Percentiles rank a stretch among this genome's conserved stretches.
These are phyloP conservation scores for Frieseomelitta varia DNA, from an alignment of 1,140 invertebrate genomes.

Conservation along the genomic window DNA sequence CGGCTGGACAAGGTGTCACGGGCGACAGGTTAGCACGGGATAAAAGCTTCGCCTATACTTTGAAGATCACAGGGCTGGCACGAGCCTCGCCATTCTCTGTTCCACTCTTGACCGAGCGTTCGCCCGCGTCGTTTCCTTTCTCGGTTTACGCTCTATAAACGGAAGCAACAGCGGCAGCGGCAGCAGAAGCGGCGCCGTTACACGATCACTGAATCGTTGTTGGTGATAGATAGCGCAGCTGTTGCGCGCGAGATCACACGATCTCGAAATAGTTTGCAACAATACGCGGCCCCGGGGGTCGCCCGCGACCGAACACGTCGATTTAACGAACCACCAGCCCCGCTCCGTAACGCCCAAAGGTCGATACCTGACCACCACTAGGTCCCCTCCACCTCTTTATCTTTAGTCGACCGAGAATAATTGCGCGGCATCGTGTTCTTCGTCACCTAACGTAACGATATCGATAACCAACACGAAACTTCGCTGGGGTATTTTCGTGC, in stretches of 20 bases:
- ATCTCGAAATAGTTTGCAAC: slow-evolving; percentile 79
- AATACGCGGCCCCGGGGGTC: slow-evolving; percentile 62
- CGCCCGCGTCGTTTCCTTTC: slow-evolving; percentile 42
- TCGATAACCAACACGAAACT: not conserved
- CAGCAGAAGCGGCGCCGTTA: slow-evolving; percentile 60
- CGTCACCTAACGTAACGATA: not conserved
- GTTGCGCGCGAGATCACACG: slow-evolving; percentile 77
- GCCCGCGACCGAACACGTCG: slow-evolving; percentile 33
- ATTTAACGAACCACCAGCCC: slow-evolving; percentile 62
- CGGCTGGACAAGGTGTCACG: slow-evolving; percentile 51
- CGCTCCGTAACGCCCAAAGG: not conserved
- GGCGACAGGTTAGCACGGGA: slow-evolving; percentile 58
- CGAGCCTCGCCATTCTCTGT: slow-evolving; percentile 57
- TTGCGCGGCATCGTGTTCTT: not conserved
- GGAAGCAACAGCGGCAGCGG: slow-evolving; percentile 32
- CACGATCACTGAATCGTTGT: slow-evolving; percentile 80
- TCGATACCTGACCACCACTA: slow-evolving; percentile 30
- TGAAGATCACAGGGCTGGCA: slow-evolving; percentile 75
- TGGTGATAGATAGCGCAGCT: slow-evolving; percentile 80
- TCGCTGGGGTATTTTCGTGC: not conserved
- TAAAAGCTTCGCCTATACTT: slow-evolving; percentile 71
- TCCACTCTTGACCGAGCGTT: not conserved
- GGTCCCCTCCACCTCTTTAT: slow-evolving; percentile 25
- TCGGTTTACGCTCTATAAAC: slow-evolving; percentile 76
- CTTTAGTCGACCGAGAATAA: slow-evolving; percentile 49